Base-by-base conservation (phyloP, 2,888 invertebrate genomes). In the Dryobotodes eremita region DNA sequence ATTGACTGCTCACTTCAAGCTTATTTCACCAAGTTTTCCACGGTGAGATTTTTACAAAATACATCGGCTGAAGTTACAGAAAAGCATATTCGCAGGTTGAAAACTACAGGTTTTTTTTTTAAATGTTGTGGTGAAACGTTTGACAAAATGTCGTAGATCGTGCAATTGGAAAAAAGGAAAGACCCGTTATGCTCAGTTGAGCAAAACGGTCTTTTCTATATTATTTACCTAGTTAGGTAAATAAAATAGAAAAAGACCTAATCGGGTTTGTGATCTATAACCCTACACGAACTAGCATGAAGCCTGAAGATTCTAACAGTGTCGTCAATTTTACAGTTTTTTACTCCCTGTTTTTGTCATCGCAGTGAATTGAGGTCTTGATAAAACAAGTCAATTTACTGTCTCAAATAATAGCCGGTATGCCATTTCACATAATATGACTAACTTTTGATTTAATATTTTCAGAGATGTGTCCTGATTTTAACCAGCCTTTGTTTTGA, bases 221-320 rank as follows among this genome's bases (percentile, higher is more conserved):
- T n/a, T n/a, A n/a, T n/a, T n/a, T n/a, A n/a, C n/a, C n/a, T n/a
- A n/a, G n/a, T 23, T 46, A 20, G 2, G 8, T 46, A 17, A 53
- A 46, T 2, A 15, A 68, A 50, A 61, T n/a, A 31, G 20, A 53
- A 53, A n/a, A 70, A 69, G 0, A 46, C 31, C 31, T 77, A 61
- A 71, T 53, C 20, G 15, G 31, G 31, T 80, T 78, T 62, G 26
- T 26, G 72, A 71, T 78, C 71, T 62, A 36, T 55, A 48, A 62
- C 71, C 80, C 48, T 1, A 17, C 77, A 78, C 70, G 80, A 23
- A 17, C 1, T 7, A 36, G 46, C 31, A 17, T 20, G 48, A 20
- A 31, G 23, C 15, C n/a, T 48, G 36, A 50, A 8, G 17, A n/a
- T 42, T 70, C 15, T 70, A 71, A 62, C 48, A 36, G 65, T 17